Conservation (phyloP, 2,113 vertebrate species). For the Gracilinanus agilis region DNA sequence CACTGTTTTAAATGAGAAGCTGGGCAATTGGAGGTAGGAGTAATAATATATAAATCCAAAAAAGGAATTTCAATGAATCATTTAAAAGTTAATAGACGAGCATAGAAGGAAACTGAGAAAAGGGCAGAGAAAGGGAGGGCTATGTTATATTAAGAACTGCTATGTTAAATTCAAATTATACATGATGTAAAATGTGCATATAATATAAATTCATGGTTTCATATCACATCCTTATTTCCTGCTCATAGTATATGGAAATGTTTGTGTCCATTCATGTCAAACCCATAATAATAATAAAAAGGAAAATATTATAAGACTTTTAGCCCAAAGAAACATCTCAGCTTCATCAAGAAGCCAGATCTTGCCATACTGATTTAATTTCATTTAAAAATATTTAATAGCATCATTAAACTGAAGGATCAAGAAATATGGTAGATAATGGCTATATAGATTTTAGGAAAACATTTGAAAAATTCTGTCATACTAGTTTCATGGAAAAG, state of each 20-base stretch:
- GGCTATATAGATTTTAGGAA: neutral
- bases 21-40: neutral
- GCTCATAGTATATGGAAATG: neutral
- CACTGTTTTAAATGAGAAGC: neutral
- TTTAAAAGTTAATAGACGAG: neutral
- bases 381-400: neutral
- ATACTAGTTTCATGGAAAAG: neutral
- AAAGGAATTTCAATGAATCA: neutral
- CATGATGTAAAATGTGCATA: neutral
- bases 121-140: neutral
- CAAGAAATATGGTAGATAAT: neutral
- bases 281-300: neutral
- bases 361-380: neutral
- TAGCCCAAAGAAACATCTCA: neutral
- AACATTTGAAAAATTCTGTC: neutral
- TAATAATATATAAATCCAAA: neutral
- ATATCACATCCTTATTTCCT: neutral
- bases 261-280: neutral
- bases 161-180: neutral
- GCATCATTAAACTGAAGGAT: accelerated
- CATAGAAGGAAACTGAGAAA: neutral
- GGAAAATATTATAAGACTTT: neutral
- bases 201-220: neutral
- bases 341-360: neutral
- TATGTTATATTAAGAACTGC: neutral